Conservation (phyloP, 1,140 invertebrate species). For the Calliphora vicina region DNA sequence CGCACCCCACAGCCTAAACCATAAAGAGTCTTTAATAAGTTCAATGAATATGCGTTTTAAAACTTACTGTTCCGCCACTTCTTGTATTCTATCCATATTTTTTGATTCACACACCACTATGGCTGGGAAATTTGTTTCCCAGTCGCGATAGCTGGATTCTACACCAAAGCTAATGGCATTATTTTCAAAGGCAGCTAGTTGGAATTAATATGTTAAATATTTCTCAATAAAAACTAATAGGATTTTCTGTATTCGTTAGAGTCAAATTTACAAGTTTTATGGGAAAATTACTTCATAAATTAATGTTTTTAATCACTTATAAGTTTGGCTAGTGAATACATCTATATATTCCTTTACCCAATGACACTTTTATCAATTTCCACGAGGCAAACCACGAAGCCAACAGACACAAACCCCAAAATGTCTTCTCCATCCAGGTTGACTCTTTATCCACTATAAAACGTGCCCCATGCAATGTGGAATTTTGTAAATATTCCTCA, state of each 20-base stretch:
- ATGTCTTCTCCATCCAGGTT: slow-evolving; percentile 68
- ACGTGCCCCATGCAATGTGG: slow-evolving; percentile 68
- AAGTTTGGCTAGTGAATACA: neutral
- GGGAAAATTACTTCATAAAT: no score
- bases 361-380: slow-evolving; percentile 68
- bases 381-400: slow-evolving; percentile 71
- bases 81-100: slow-evolving; percentile 68
- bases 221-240: no score
- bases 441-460: slow-evolving; percentile 67
- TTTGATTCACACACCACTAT: slow-evolving; percentile 72
- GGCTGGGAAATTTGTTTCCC: slow-evolving; percentile 74
- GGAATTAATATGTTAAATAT: slow-evolving; percentile 3
- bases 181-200: slow-evolving; percentile 56
- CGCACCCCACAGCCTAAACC: slow-evolving; percentile 67
- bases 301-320: no score
- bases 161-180: slow-evolving; percentile 74
- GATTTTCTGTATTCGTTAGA: no score
- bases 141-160: slow-evolving; percentile 75
- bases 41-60: neutral
- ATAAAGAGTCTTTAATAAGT: neutral
- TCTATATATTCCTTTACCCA: slow-evolving; percentile 57
- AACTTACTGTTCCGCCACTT: slow-evolving; percentile 68
- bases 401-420: slow-evolving; percentile 71
- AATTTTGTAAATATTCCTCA: slow-evolving; percentile 61
- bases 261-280: no score